phyloP scores from a whole-genome alignment of 30 jellyfish, hydroid and myxozoan species.

The Aurelia aurita region DNA sequence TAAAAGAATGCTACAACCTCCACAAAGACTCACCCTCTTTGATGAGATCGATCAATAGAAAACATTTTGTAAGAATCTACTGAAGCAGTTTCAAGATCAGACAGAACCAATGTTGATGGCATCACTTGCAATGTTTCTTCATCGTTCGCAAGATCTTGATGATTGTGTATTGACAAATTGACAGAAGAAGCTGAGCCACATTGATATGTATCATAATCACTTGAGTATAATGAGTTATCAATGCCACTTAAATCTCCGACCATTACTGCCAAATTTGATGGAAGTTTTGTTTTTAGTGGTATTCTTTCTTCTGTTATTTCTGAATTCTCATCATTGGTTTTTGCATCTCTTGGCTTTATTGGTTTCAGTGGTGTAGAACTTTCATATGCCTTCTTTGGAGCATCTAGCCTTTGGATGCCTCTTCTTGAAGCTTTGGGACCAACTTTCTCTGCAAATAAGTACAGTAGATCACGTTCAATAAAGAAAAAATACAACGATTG shows the following conservation, averaged over 20 bases:
- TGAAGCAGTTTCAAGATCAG: slow-evolving; percentile 53
- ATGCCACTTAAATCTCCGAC: slow-evolving; percentile 61
- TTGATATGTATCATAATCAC: background rate
- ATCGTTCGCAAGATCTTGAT: background rate
- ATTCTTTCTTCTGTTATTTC: background rate
- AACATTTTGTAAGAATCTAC: slow-evolving; percentile 27
- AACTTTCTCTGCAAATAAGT: no score
- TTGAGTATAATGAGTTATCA: slow-evolving; percentile 18
- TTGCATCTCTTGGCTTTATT: background rate
- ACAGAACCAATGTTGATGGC: slow-evolving; percentile 59
- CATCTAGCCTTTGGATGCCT: no score
- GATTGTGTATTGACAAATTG: background rate
- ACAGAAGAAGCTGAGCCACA: background rate
- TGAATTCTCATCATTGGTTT: background rate
- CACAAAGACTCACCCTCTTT: no score
- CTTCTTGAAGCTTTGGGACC: no score
- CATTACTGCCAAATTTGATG: slow-evolving; percentile 64
- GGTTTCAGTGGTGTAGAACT: no score
- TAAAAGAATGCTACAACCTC: no score
- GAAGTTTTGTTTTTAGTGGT: background rate
- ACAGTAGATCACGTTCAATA: no score
- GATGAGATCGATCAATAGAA: background rate
- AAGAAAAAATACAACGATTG: no score
- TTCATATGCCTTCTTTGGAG: no score
- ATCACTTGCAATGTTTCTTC: background rate